Conservation (phyloP, 2,797 vertebrate genomes). For the Phrynocephalus guinanensis region DNA sequence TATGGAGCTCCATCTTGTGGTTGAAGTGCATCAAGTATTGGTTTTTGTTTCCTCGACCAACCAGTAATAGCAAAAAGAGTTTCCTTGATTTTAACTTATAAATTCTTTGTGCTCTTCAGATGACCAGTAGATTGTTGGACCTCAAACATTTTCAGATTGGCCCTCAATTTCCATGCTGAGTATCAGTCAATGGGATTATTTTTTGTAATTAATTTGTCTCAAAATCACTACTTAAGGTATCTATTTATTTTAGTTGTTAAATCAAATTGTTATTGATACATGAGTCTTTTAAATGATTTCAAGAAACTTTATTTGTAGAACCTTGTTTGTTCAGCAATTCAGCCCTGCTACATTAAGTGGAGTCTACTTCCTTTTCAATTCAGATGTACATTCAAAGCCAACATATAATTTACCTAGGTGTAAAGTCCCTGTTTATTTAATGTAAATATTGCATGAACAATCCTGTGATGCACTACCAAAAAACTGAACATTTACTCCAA, state of each 20-base stretch:
- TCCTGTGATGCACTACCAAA: too few relatives aligned
- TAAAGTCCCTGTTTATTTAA: not conserved
- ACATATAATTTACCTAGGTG: not conserved
- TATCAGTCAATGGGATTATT: not conserved
- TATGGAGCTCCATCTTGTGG: slow-evolving; percentile 27
- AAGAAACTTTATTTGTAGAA: not conserved
- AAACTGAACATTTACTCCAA: too few relatives aligned
- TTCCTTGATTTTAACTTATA: not conserved
- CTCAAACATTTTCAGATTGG: not conserved
- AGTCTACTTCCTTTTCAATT: not conserved
- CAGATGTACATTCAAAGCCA: not conserved
- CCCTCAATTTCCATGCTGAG: not conserved
- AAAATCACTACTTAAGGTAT: too few relatives aligned
- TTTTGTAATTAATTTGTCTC: not conserved
- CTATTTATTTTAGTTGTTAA: not conserved
- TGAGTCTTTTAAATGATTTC: too few relatives aligned
- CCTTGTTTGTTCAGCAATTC: not conserved
- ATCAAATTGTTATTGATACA: too few relatives aligned
- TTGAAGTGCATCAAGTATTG: not conserved
- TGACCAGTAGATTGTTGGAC: too few relatives aligned
- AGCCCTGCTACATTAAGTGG: not conserved
- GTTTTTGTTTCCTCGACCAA: not conserved
- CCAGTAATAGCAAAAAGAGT: not conserved
- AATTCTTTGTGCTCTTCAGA: too few relatives aligned
- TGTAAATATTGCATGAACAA: not conserved